A percentile compares a stretch with the other conserved stretches of the same genome.
These are phyloP conservation scores for Drosophila albomicans DNA, from an alignment of 1,140 invertebrate genomes.

Conservation along the genomic window DNA sequence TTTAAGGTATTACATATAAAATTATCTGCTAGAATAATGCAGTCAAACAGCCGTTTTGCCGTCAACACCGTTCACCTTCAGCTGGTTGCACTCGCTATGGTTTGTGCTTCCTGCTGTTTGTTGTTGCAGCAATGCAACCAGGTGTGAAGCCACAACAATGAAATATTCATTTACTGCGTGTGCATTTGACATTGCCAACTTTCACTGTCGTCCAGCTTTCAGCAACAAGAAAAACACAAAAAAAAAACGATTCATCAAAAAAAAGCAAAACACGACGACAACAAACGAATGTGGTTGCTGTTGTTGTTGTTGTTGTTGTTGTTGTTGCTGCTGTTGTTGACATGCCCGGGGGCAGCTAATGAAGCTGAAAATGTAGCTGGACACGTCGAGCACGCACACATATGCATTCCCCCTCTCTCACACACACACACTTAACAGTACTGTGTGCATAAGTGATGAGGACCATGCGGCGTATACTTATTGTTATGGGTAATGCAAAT, in stretches of 20 bases:
- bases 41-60: background rate
- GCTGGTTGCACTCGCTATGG: background rate
- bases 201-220: conserved; percentile 32
- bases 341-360: conserved; percentile 34
- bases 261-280: conserved; percentile 23
- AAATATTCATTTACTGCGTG: conserved; percentile 39
- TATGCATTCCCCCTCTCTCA: background rate
- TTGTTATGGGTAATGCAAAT: conserved; percentile 49
- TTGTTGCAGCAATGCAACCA: conserved; percentile 7
- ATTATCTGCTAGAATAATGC: background rate
- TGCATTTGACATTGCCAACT: conserved; percentile 48
- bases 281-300: conserved; percentile 5
- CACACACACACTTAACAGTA: background rate
- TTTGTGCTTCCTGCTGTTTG: background rate
- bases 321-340: conserved; percentile 14
- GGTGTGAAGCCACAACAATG: conserved; percentile 42
- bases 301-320: too few species aligned
- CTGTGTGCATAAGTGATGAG: conserved; percentile 28
- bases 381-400: conserved; percentile 1
- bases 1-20: too few species aligned
- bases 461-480: conserved; percentile 58
- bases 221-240: conserved; percentile 1
- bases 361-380: conserved; percentile 36
- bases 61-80: background rate
- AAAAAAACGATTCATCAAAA: conserved; percentile 19